Percentiles rank a stretch among this genome's conserved stretches.
phyloP scores from a whole-genome alignment of 1,140 invertebrate species.

The Bradynema listronoti region DNA sequence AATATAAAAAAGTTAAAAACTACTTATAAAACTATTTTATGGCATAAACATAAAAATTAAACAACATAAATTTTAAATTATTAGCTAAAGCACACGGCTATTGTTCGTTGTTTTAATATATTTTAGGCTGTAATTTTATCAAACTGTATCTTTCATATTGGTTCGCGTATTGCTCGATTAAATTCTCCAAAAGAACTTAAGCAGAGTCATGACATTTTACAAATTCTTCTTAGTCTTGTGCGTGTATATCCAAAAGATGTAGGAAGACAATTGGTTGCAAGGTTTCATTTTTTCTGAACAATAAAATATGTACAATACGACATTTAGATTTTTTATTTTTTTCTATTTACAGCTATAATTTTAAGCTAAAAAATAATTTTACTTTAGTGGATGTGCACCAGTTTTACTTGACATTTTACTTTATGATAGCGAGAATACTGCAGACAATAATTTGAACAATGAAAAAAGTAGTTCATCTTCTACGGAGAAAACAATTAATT shows the following conservation, averaged over 20 bases:
- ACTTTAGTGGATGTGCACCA: conserved; percentile 8
- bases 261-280: conserved; percentile 19
- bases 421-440: conserved; percentile 12
- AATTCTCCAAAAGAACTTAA: background rate
- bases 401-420: conserved; percentile 11
- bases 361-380: conserved; percentile 8
- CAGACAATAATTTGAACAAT: background rate
- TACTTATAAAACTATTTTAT: too few species aligned
- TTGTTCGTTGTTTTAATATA: too few species aligned
- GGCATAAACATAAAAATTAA: too few species aligned
- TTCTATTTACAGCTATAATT: conserved; percentile 8
- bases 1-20: too few species aligned
- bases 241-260: conserved; percentile 5
- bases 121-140: conserved; percentile 27
- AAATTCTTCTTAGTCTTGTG: conserved; percentile 4
- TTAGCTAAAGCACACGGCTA: too few species aligned
- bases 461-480: background rate
- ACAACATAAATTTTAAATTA: too few species aligned
- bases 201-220: background rate
- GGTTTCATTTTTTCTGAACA: conserved; percentile 16
- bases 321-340: too few species aligned
- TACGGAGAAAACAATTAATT: background rate
- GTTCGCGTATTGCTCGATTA: too few species aligned
- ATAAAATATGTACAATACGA: too few species aligned
- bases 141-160: conserved; percentile 17